Evolutionary conservation across 2,113 vertebrate species (phyloP).

Genomic region (Corythornis vintsioides): DNA sequence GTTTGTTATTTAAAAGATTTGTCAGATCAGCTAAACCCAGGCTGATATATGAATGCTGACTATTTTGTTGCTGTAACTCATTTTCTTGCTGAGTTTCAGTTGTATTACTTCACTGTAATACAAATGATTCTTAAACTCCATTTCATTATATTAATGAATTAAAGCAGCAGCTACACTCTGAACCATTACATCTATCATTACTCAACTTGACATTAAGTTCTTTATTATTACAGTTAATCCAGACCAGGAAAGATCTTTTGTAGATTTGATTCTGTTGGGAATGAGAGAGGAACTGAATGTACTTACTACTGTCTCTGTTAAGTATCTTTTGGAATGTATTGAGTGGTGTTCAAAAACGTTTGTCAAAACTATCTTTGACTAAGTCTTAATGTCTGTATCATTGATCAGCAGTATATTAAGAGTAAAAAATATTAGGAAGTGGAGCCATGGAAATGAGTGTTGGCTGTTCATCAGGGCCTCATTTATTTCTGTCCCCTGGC

Average conservation of each 20-base stretch:
- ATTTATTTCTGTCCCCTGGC: not conserved
- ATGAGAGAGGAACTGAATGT: not conserved
- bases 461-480: not conserved
- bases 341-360: not conserved
- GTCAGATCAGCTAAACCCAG: not conserved
- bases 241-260: not conserved
- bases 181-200: not conserved
- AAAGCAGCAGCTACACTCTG: not conserved
- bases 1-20: not conserved
- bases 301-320: not conserved
- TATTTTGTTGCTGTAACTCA: not conserved
- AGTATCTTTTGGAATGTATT: not conserved
- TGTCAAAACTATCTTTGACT: not conserved
- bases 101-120: not conserved
- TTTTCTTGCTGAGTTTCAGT: not conserved
- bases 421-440: not conserved
- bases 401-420: not conserved
- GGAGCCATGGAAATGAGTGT: not conserved
- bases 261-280: not conserved
- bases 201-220: not conserved
- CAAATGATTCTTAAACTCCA: not conserved
- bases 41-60: not conserved
- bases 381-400: not conserved
- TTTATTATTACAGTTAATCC: not conserved
- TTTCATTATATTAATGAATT: not conserved